Base-by-base conservation (phyloP, 2,888 invertebrate species). In the Eudasyphora cyanicolor region DNA sequence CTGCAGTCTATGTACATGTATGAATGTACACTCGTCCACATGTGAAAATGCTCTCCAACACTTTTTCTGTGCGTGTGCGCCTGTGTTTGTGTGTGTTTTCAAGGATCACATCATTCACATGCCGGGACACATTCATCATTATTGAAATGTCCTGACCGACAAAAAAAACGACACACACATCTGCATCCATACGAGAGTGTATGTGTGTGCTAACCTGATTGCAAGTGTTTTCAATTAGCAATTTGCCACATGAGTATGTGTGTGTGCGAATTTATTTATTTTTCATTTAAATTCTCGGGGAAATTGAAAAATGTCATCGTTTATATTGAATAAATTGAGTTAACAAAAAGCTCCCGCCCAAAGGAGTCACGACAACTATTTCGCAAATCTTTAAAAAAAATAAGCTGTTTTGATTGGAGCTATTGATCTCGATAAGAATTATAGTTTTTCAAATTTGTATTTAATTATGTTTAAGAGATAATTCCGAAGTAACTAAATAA, bases 141-240 rank as follows among this genome's bases (percentile, higher is more conserved):
- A 76, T 71, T 67, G 12, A 57, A 74, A 73, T 73, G 29, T 73
- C 38, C 49, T 73, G 73, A n/a, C n/a, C n/a, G n/a, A n/a, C n/a
- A n/a, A n/a, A n/a, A n/a, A n/a, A n/a, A 70, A 64, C 45, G 10
- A 45, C 69, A 57, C 17, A 64, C 12, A 64, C 38, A 35, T 32
- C 12, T 42, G 51, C 42, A 42, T 69, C 54, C 38, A 71, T 67
- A 10, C 57, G 45, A 49, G 77, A 70, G 54, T 78, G 38, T 67
- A 42, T 24, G 77, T 74, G 54, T 78, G 38, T 67, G 67, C 42
- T 82, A 78, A 82, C 70, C 75, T 76, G 74, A 64, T 71, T 60
- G 75, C 78, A 75, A 75, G 78, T 82, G 74, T 54, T 82, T 82
- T 82, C 78, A 82, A 78, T 82, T 82, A 75, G 75, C 75, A 64